A percentile compares a stretch with the other conserved stretches of the same genome.
Evolutionary conservation across 2,113 vertebrate species (phyloP).

Genomic region (Anoplopoma fimbria): DNA sequence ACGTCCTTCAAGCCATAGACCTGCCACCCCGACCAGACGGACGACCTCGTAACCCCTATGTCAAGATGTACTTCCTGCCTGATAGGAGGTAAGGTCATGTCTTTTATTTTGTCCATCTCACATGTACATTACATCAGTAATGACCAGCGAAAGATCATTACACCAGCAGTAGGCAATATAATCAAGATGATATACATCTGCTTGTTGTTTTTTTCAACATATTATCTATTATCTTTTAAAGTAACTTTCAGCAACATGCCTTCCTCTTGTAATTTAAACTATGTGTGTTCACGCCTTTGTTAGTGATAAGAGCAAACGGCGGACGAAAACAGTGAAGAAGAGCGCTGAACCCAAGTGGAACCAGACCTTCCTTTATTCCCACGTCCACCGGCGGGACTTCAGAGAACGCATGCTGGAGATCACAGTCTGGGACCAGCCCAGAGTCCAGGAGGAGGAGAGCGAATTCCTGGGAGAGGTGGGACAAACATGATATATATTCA

Average conservation of each 20-base stretch:
- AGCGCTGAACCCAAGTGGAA: conserved; percentile 97
- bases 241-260: background rate
- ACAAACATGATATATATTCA: background rate
- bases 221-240: background rate
- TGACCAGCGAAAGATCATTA: background rate
- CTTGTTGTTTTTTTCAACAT: background rate
- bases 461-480: conserved; percentile 97
- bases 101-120: background rate
- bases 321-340: conserved; percentile 99
- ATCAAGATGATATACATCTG: background rate
- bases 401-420: conserved; percentile 98
- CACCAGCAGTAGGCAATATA: background rate
- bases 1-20: conserved; percentile 97
- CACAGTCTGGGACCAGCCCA: conserved; percentile 97
- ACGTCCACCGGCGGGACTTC: conserved; percentile 97
- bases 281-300: conserved; percentile 26
- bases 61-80: conserved; percentile 99
- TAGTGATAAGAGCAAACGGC: conserved; percentile 98
- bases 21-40: conserved; percentile 92
- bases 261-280: background rate
- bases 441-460: conserved; percentile 97
- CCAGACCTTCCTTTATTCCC: conserved; percentile 97
- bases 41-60: conserved; percentile 95
- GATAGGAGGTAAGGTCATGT: conserved; percentile 82
- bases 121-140: background rate